Conservation (phyloP, 2,113 vertebrate species). For the Onychorhynchus coronatus region DNA sequence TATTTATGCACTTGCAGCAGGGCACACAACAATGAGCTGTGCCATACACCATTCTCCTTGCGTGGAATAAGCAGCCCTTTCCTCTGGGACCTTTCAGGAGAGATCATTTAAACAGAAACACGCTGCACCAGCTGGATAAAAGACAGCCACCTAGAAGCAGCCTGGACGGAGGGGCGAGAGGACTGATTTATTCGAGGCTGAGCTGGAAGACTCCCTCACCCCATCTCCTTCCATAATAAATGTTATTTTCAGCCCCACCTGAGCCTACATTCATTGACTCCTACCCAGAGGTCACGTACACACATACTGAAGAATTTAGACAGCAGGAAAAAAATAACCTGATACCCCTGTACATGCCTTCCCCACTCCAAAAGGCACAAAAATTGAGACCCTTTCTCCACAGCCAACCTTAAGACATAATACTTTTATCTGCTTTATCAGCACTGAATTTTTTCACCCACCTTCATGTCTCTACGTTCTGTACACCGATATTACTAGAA, state of each 20-base stretch:
- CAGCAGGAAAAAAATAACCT: neutral
- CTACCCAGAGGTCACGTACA: slow-evolving; percentile 9
- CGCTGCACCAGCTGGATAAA: slow-evolving; percentile 46
- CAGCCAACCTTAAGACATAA: neutral
- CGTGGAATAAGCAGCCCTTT: slow-evolving; percentile 44
- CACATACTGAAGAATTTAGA: neutral
- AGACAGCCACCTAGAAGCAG: slow-evolving; percentile 44
- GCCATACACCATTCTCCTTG: slow-evolving; percentile 29
- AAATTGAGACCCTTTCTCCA: neutral
- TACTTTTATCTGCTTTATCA: neutral
- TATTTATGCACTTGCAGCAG: slow-evolving; percentile 47
- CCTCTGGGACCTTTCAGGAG: slow-evolving; percentile 60
- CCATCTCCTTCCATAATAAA: slow-evolving; percentile 32
- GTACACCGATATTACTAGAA: slow-evolving; percentile 1
- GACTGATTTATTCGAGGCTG: slow-evolving; percentile 46
- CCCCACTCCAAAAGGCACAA: neutral
- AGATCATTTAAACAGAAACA: slow-evolving; percentile 60
- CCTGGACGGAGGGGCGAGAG: neutral
- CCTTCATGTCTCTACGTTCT: neutral
- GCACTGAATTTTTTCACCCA: neutral
- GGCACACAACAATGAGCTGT: slow-evolving; percentile 57
- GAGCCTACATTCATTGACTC: slow-evolving; percentile 15
- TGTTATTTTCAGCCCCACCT: slow-evolving; percentile 55
- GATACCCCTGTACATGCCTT: neutral
- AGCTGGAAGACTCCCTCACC: neutral